Conservation (phyloP, 2,113 vertebrate species). For the Cettia cetti region DNA sequence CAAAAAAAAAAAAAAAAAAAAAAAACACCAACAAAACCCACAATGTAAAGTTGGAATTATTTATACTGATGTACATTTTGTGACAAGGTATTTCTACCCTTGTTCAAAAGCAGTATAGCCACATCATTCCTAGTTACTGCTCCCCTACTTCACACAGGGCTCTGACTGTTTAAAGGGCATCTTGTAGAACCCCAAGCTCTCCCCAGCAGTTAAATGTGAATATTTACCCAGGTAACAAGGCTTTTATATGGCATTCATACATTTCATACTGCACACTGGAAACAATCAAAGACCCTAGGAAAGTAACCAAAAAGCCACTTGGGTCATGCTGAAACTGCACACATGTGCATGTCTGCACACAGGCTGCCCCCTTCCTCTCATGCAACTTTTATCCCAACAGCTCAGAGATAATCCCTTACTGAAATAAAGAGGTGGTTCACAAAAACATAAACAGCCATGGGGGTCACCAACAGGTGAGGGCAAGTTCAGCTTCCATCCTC, state of each 20-base stretch:
- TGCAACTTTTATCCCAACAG: background rate
- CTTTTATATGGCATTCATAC: background rate
- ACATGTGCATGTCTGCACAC: background rate
- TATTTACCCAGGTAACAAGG: background rate
- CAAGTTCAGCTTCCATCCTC: background rate
- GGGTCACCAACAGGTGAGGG: background rate
- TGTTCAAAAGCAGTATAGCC: background rate
- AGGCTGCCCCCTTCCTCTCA: background rate
- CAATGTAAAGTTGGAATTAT: background rate
- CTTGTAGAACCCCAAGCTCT: background rate
- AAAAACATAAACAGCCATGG: background rate
- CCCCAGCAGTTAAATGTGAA: background rate
- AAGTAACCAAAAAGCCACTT: background rate
- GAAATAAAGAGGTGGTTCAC: background rate
- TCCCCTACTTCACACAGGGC: background rate
- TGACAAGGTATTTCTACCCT: background rate
- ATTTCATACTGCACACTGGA: background rate
- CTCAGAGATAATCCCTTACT: background rate
- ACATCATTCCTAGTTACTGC: background rate
- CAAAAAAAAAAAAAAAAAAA: background rate
- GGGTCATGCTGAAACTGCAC: background rate
- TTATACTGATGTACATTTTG: background rate
- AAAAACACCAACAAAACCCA: fast-evolving
- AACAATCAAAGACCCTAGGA: background rate
- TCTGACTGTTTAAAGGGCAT: background rate